Evolutionary conservation across 2,888 invertebrate genomes (phyloP).

Genomic region (Crematogaster levior): DNA sequence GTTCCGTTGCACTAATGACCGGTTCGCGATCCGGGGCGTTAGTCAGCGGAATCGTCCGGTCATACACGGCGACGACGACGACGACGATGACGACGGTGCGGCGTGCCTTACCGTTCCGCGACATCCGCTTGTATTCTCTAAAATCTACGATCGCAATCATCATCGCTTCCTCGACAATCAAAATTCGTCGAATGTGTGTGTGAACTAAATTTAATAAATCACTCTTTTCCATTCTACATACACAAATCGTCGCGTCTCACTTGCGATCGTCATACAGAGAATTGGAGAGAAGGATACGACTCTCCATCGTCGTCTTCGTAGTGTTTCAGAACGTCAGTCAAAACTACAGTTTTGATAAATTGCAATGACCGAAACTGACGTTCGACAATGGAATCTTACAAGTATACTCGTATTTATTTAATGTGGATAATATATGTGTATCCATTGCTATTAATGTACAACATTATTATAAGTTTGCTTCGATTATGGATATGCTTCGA

Average conservation of each 20-base stretch:
- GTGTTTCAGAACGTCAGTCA: too few relatives aligned
- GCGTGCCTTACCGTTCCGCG: slow-evolving; percentile 24
- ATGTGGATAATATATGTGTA: not conserved
- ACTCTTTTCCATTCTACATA: not conserved
- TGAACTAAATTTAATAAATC: not conserved
- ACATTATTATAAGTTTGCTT: not conserved
- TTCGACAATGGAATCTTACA: not conserved
- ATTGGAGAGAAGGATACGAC: not conserved
- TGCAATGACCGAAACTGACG: not conserved
- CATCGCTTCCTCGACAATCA: not conserved
- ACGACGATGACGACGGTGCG: too few relatives aligned
- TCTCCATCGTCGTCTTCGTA: not conserved
- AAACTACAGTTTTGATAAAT: not conserved
- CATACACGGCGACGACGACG: slow-evolving; percentile 25
- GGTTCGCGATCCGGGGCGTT: slow-evolving; percentile 69
- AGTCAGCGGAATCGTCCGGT: slow-evolving; percentile 64
- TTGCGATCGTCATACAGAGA: not conserved
- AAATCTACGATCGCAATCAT: slow-evolving; percentile 27
- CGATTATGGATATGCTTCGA: not conserved
- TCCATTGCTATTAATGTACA: too few relatives aligned
- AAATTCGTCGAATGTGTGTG: not conserved
- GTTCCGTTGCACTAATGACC: slow-evolving; percentile 81
- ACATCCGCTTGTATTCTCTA: slow-evolving; percentile 27
- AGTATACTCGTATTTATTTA: not conserved
- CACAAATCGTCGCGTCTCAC: not conserved